Percentiles rank a stretch among this genome's conserved stretches.
phyloP scores from a whole-genome alignment of 2,888 invertebrate genomes.

The Leucoptera coffeella region DNA sequence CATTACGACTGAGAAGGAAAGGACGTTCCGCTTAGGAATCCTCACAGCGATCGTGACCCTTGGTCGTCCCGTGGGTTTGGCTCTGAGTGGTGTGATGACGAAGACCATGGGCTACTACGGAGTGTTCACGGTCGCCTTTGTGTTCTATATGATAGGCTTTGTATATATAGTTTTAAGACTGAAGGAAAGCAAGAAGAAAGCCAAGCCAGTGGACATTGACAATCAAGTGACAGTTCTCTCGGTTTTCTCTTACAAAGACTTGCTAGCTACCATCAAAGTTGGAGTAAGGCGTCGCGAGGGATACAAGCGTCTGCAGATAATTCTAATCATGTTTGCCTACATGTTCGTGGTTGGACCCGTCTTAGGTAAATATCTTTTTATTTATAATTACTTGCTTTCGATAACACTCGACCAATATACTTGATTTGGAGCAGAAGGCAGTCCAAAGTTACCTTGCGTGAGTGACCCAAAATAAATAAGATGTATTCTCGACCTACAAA shows the following conservation, averaged over 20 bases:
- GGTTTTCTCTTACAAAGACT: conserved; percentile 27
- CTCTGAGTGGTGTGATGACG: conserved; percentile 49
- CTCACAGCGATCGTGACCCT: conserved; percentile 49
- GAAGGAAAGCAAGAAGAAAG: conserved; percentile 21
- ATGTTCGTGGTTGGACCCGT: conserved; percentile 49
- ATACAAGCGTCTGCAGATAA: conserved; percentile 28
- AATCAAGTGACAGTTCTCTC: conserved; percentile 18
- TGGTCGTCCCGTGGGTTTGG: conserved; percentile 45
- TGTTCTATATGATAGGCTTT: conserved; percentile 35
- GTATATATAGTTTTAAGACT: conserved; percentile 33
- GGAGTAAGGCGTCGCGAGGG: conserved; percentile 28
- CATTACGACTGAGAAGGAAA: conserved; percentile 50
- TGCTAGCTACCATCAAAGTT: conserved; percentile 41
- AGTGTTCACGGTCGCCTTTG: conserved; percentile 33
- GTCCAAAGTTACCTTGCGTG: too few relatives aligned
- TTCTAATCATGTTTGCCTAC: conserved; percentile 35
- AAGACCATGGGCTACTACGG: conserved; percentile 40
- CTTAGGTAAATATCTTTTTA: conserved; percentile 31
- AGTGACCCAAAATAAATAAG: too few relatives aligned
- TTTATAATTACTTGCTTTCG: too few relatives aligned
- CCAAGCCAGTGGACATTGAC: conserved; percentile 20
- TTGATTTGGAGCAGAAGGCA: too few relatives aligned
- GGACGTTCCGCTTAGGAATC: conserved; percentile 58
- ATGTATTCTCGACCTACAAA: too few relatives aligned
- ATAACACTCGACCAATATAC: too few relatives aligned